These are phyloP conservation scores for Lates japonicus DNA, from an alignment of 2,797 vertebrate species.

Conservation along the genomic window DNA sequence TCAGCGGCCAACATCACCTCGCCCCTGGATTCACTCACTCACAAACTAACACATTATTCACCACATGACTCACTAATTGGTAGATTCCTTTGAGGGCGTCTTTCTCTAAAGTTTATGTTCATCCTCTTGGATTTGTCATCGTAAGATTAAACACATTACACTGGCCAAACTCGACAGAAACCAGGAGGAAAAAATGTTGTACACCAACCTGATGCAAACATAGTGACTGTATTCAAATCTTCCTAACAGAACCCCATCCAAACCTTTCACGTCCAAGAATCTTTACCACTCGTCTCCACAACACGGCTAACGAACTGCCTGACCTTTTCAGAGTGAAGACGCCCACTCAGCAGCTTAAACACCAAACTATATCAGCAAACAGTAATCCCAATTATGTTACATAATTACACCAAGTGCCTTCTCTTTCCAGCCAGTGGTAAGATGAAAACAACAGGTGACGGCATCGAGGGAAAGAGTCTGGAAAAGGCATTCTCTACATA, in stretches of 20 bases:
- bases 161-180: constrained; percentile 6
- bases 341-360: constrained; percentile 64
- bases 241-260: constrained; percentile 4
- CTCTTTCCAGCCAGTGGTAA: not conserved
- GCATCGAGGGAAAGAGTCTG: not conserved
- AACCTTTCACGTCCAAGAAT: constrained; percentile 13
- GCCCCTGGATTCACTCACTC: constrained; percentile 53
- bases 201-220: not conserved
- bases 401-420: constrained; percentile 36
- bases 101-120: constrained; percentile 26
- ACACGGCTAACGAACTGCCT: constrained; percentile 61
- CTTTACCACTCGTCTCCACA: constrained; percentile 38
- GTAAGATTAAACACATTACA: constrained; percentile 32
- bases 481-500: not conserved
- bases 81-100: constrained; percentile 31
- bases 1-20: constrained; percentile 29
- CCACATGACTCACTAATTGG: constrained; percentile 61
- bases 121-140: constrained; percentile 48
- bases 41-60: constrained; percentile 48
- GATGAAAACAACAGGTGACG: constrained; percentile 26
- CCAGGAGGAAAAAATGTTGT: not conserved
- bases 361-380: constrained; percentile 48
- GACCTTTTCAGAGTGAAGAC: constrained; percentile 63
- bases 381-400: constrained; percentile 43
- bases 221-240: too few species aligned